These are phyloP conservation scores for Gambusia holbrooki DNA, from an alignment of 2,113 vertebrate species.

Conservation along the genomic window DNA sequence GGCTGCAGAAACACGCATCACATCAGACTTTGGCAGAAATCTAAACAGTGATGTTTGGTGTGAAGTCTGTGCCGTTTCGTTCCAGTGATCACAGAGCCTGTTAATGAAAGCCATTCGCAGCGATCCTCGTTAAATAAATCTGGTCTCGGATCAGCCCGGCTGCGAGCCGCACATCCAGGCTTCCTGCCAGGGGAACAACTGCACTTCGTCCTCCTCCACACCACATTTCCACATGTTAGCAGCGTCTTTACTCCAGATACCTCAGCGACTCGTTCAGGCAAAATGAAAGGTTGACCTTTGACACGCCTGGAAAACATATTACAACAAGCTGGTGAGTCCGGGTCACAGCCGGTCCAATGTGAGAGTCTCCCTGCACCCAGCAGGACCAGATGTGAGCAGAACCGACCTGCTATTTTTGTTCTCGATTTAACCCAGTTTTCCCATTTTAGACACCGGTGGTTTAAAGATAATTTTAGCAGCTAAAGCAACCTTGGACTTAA, in stretches of 20 bases:
- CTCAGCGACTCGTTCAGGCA: slow-evolving; percentile 41
- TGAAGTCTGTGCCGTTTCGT: background rate
- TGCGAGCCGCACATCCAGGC: slow-evolving; percentile 7
- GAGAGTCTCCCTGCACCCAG: background rate
- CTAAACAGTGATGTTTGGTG: background rate
- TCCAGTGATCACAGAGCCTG: background rate
- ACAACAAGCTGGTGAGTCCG: slow-evolving; percentile 19
- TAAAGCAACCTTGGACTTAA: background rate
- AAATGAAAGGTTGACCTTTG: slow-evolving; percentile 40
- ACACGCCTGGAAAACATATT: slow-evolving; percentile 46
- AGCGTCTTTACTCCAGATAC: slow-evolving; percentile 42
- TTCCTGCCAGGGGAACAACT: slow-evolving; percentile 26
- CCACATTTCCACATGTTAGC: slow-evolving; percentile 56
- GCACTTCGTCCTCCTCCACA: slow-evolving; percentile 17
- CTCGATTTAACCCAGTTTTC: background rate
- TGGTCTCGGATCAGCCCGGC: slow-evolving; percentile 43
- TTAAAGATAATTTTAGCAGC: background rate
- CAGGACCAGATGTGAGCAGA: background rate
- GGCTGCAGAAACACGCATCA: background rate
- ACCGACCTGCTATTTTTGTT: background rate
- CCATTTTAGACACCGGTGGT: background rate
- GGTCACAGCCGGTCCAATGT: slow-evolving; percentile 23
- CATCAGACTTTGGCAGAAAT: background rate
- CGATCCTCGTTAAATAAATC: slow-evolving; percentile 25
- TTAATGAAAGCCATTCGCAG: background rate